Evolutionary conservation across 2,888 invertebrate species (phyloP).

Genomic region (Neoascia interrupta): DNA sequence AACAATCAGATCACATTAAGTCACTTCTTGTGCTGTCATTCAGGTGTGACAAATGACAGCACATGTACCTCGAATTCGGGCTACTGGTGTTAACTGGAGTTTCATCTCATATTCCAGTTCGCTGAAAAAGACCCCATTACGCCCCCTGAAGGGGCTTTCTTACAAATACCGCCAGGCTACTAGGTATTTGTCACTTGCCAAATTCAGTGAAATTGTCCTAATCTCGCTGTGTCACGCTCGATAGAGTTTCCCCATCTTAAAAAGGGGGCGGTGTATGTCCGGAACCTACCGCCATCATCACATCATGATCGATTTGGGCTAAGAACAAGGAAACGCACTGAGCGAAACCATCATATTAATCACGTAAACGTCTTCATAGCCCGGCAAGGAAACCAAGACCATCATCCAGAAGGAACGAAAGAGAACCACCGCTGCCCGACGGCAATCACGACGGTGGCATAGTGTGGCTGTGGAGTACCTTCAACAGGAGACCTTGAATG

Average conservation of each 20-base stretch:
- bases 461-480: no score
- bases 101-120: constrained; percentile 48
- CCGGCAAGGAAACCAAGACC: constrained; percentile 4
- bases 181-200: no score
- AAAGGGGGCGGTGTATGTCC: constrained; percentile 44
- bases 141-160: no score
- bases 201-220: no score
- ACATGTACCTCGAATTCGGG: constrained; percentile 11
- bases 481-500: constrained; percentile 68
- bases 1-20: constrained; percentile 35
- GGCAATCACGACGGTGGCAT: constrained; percentile 3
- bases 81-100: constrained; percentile 50
- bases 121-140: no score
- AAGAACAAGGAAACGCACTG: constrained; percentile 50
- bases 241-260: constrained; percentile 2
- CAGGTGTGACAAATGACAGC: constrained; percentile 18
- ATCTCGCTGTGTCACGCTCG: constrained; percentile 7
- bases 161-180: no score
- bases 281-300: neutral
- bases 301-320: constrained; percentile 31
- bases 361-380: constrained; percentile 47
- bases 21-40: constrained; percentile 1
- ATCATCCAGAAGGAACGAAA: constrained; percentile 37
- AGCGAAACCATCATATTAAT: constrained; percentile 50
- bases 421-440: no score